A percentile compares a stretch with the other conserved stretches of the same genome.
Conservation (phyloP, 37 sponge, comb jelly and placozoan species). For the Halichondria panicea region DNA sequence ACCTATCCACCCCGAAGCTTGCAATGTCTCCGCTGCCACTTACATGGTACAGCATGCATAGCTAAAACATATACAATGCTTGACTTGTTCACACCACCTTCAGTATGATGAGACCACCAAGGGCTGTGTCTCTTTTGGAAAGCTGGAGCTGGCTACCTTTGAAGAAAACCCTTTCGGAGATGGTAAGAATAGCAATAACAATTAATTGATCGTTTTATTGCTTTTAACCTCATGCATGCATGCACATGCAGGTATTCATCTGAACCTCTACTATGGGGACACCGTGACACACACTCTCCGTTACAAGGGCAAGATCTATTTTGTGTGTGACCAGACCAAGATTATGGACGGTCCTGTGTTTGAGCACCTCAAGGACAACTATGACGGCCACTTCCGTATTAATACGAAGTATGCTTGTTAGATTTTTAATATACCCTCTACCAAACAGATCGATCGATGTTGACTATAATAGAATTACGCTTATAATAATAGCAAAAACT, state of each 20-base stretch:
- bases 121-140: conserved; percentile 39
- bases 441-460: too few species aligned
- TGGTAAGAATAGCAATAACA: conserved; percentile 25
- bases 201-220: neutral
- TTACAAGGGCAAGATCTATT: conserved; percentile 52
- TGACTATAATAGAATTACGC: too few species aligned
- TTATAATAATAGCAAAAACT: too few species aligned
- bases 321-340: conserved; percentile 16
- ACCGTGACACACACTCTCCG: conserved; percentile 42
- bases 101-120: neutral
- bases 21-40: conserved; percentile 39
- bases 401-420: conserved; percentile 54
- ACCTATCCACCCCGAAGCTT: conserved; percentile 14
- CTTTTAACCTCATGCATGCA: neutral
- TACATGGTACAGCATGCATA: conserved; percentile 40
- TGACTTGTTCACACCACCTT: neutral
- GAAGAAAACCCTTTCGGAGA: conserved; percentile 55
- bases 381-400: conserved; percentile 44
- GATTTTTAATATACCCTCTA: neutral
- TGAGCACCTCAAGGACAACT: conserved; percentile 64
- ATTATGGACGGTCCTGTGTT: conserved; percentile 30
- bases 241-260: conserved; percentile 39
- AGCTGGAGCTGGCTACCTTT: conserved; percentile 24
- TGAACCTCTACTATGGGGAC: conserved; percentile 62
- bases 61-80: neutral